These are phyloP conservation scores for Lycaon pictus DNA, from an alignment of 2,113 vertebrate genomes.

Conservation along the genomic window DNA sequence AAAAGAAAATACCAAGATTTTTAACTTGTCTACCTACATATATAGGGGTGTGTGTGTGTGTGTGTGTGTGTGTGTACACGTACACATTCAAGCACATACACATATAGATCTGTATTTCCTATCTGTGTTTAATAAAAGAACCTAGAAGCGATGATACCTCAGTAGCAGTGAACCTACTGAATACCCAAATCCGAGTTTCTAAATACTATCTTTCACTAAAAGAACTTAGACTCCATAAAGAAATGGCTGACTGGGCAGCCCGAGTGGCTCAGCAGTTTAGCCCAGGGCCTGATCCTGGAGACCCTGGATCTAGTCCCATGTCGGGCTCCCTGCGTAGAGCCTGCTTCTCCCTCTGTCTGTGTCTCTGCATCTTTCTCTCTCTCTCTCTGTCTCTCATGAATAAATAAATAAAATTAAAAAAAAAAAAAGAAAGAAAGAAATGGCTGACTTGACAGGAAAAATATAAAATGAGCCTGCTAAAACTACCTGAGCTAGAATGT, in stretches of 20 bases:
- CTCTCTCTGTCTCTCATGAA: too few relatives aligned
- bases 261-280: too few relatives aligned
- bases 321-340: too few relatives aligned
- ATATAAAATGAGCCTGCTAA: background rate
- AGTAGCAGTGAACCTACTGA: background rate
- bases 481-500: background rate
- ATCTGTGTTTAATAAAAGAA: background rate
- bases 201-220: background rate
- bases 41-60: background rate
- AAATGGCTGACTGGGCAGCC: background rate
- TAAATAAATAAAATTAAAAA: too few relatives aligned
- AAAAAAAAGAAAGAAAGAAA: background rate
- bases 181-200: background rate
- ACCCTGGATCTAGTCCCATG: too few relatives aligned
- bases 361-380: too few relatives aligned
- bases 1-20: background rate
- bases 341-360: too few relatives aligned
- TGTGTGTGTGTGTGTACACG: background rate
- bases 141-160: background rate
- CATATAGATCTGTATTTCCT: background rate
- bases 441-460: background rate
- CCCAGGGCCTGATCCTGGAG: too few relatives aligned
- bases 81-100: background rate
- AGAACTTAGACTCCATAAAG: background rate
- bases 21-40: background rate